These are phyloP conservation scores for Poeciliopsis gracilis DNA, from an alignment of 2,797 vertebrate species.

Conservation along the genomic window DNA sequence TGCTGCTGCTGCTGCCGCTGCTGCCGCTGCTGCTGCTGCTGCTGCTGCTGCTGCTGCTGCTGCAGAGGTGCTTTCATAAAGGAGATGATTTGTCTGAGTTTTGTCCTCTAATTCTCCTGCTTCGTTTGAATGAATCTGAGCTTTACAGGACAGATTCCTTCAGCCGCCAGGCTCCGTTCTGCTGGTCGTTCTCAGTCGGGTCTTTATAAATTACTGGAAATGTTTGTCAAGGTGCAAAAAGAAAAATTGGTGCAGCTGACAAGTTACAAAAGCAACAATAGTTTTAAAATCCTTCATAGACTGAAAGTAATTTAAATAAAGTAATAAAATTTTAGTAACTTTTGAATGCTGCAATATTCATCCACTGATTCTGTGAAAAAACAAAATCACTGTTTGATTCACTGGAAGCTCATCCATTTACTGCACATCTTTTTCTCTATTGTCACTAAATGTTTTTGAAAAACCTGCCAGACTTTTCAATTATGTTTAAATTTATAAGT, in stretches of 20 bases:
- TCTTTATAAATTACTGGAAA: neutral
- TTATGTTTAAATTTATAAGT: neutral
- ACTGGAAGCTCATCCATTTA: neutral
- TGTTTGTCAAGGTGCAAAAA: constrained; percentile 4
- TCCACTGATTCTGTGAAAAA: neutral
- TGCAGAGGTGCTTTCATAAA: neutral
- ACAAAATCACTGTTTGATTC: neutral
- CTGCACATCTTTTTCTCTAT: neutral
- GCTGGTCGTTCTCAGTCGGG: neutral
- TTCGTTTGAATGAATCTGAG: neutral
- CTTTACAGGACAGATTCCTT: neutral
- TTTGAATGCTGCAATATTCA: neutral
- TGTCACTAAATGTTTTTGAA: neutral
- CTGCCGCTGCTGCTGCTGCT: too few species aligned
- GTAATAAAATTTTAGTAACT: neutral
- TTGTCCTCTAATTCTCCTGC: neutral
- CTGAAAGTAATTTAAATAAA: neutral
- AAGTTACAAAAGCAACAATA: neutral
- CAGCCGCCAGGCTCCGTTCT: neutral
- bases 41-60: neutral
- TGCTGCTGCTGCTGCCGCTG: too few species aligned
- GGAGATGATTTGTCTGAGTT: neutral
- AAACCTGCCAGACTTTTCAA: neutral
- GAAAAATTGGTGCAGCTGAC: neutral
- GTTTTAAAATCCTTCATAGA: neutral